phyloP scores from a whole-genome alignment of 2,113 vertebrate genomes.

The Marmota monax region DNA sequence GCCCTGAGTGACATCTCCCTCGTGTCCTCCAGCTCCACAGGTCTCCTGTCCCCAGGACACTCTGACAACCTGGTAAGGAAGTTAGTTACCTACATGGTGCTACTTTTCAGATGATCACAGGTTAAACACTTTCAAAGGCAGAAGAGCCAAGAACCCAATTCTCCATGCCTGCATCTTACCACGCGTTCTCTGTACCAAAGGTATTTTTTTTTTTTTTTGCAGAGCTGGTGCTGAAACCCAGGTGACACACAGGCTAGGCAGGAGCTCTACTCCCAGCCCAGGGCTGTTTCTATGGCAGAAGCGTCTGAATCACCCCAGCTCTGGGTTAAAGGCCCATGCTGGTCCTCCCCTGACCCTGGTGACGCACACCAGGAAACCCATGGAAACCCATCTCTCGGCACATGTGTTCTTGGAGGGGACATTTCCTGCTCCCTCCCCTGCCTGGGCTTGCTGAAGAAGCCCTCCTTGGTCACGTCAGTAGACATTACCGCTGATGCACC shows the following conservation, averaged over 20 bases:
- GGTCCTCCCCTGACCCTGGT: neutral
- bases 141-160: neutral
- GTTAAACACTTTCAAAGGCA: neutral
- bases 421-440: too few species aligned
- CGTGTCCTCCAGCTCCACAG: neutral
- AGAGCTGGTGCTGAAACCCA: too few species aligned
- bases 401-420: fast-evolving
- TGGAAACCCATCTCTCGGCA: neutral
- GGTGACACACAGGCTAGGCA: too few species aligned
- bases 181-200: neutral
- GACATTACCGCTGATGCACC: neutral
- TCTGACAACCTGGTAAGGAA: neutral
- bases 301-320: neutral
- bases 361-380: neutral
- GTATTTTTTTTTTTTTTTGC: neutral
- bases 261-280: too few species aligned
- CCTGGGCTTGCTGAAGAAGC: neutral
- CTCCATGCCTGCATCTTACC: neutral
- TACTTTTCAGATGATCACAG: neutral
- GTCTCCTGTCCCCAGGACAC: too few species aligned
- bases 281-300: neutral
- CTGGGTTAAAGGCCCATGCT: neutral
- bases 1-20: neutral
- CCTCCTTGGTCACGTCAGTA: too few species aligned
- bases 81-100: neutral